These are phyloP conservation scores for Drosophila merina DNA, from an alignment of 2,888 invertebrate genomes.

Conservation along the genomic window DNA sequence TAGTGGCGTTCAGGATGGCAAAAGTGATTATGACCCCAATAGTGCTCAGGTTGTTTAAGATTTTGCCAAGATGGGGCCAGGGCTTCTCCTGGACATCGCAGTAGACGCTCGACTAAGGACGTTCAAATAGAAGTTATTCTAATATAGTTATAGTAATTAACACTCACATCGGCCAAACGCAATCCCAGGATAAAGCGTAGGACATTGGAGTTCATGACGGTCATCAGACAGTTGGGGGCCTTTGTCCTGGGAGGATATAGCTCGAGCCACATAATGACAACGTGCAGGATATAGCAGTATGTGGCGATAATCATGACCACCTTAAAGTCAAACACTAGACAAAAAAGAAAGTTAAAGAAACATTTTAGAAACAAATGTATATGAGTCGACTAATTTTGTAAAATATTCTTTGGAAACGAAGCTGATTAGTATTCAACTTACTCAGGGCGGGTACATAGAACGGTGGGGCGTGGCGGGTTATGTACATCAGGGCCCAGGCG, in stretches of 20 bases:
- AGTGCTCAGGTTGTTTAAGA: slow-evolving; percentile 74
- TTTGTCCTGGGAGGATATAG: slow-evolving; percentile 77
- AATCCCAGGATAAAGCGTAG: slow-evolving; percentile 74
- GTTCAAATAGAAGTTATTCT: not conserved
- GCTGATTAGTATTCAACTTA: slow-evolving; percentile 50
- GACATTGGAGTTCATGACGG: slow-evolving; percentile 65
- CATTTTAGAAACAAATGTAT: no score
- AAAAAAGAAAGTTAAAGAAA: no score
- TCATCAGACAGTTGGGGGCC: slow-evolving; percentile 60
- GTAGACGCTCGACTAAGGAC: slow-evolving; percentile 69
- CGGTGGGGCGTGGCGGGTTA: slow-evolving; percentile 78
- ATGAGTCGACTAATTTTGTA: not conserved
- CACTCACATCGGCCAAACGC: slow-evolving; percentile 77
- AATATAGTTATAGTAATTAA: accelerated
- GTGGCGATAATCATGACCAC: slow-evolving; percentile 69
- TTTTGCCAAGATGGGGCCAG: slow-evolving; percentile 79
- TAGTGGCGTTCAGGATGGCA: slow-evolving; percentile 47
- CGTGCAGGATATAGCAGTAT: slow-evolving; percentile 78
- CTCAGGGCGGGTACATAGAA: slow-evolving; percentile 80
- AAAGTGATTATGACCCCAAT: slow-evolving; percentile 62
- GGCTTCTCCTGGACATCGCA: slow-evolving; percentile 76
- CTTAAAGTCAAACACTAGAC: slow-evolving; percentile 75
- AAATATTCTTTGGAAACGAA: not conserved
- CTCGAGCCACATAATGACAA: slow-evolving; percentile 79
- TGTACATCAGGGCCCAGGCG: slow-evolving; percentile 76